Evolutionary conservation across 2,797 vertebrate genomes (phyloP), one percentile per base, ranked within the genome.

Genomic region (Tokudaia tokunoshimensis): DNA sequence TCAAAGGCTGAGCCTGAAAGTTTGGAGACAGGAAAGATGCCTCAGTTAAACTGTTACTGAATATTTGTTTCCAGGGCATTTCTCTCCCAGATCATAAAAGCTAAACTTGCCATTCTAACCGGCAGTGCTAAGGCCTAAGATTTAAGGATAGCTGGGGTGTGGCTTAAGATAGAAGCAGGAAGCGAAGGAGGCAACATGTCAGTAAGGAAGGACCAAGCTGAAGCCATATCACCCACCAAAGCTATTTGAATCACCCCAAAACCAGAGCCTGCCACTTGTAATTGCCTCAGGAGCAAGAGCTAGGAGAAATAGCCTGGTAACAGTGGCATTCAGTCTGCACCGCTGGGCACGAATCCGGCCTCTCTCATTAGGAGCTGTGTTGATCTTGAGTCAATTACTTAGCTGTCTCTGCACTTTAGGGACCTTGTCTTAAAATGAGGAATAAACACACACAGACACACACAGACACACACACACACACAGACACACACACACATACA

Each of bases 381-480:
- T 59, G 20, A 44, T 59, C 57, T n/a, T 55, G 26, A 14, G 57
- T 76, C 83, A 92, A 82, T 89, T 78, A 59, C 26, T 80, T 89
- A 74, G 57, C 41, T 15, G 13, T 82, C 55, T 86, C 67, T 86
- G 47, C 81, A 90, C 67, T 85, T 86, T 75, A 65, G 59, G 70
- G 65, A 37, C 72, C 26, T 78, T 44, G 55, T 72, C 57, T 94
- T 94, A 95, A 92, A 95, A 82, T 65, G n/a, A 50, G n/a, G n/a
- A 89, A 76, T 83, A 82, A 70, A 50, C 3, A 80, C 8, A 55
- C 80, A 82, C 20, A 59, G 2, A 52, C 76, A 78, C 47, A 31
- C 31, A n/a, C 31, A 80, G 12, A 44, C 76, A 79, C 1, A 70
- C 7, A 50, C 55, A 67, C 41, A 47, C n/a, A 76, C 5, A 37